Conservation (phyloP, 2,888 invertebrate species). For the Panopea generosa region DNA sequence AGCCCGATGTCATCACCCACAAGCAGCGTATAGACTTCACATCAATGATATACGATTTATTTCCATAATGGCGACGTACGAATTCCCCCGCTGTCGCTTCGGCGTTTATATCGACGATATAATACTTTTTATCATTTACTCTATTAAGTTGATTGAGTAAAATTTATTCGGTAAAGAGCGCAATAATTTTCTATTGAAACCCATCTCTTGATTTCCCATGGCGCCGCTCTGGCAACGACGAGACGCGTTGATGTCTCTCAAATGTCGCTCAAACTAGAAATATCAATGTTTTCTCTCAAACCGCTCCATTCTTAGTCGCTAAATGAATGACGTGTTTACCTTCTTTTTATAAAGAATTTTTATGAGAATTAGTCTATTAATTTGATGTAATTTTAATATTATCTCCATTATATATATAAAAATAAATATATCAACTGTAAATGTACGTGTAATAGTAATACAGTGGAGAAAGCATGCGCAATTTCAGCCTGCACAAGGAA, state of each 20-base stretch:
- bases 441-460: too few relatives aligned
- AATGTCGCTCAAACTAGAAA: constrained; percentile 41
- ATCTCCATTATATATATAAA: too few relatives aligned
- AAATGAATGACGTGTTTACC: too few relatives aligned
- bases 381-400: too few relatives aligned
- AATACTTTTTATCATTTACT: constrained; percentile 63
- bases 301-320: too few relatives aligned
- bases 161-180: constrained; percentile 67
- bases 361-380: too few relatives aligned
- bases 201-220: constrained; percentile 68
- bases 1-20: too few relatives aligned
- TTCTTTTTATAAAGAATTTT: too few relatives aligned
- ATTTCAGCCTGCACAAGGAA: too few relatives aligned
- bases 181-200: constrained; percentile 63
- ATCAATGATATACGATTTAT: constrained; percentile 49
- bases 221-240: constrained; percentile 45
- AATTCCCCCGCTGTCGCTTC: constrained; percentile 34
- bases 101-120: constrained; percentile 58
- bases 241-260: constrained; percentile 29
- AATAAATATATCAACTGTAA: too few relatives aligned
- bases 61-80: constrained; percentile 21
- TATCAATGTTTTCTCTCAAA: background rate
- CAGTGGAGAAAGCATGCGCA: too few relatives aligned
- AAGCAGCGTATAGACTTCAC: too few relatives aligned
- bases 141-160: constrained; percentile 66